Evolutionary conservation across 1,140 invertebrate species (phyloP).

Genomic region (Neuroterus valhalla): DNA sequence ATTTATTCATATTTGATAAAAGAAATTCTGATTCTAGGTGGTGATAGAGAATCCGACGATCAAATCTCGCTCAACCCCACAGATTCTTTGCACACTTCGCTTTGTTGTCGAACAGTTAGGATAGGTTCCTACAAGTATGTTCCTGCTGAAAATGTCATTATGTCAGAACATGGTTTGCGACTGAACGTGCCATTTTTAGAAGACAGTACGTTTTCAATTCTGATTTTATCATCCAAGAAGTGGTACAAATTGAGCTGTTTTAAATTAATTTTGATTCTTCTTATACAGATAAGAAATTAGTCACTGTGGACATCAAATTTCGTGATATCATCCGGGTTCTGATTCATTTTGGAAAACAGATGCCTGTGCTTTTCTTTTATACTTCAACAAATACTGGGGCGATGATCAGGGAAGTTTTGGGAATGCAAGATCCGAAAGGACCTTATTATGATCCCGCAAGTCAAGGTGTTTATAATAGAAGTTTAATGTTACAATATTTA

Average conservation of each 20-base stretch:
- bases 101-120: conserved; percentile 84
- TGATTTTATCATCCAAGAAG: background rate
- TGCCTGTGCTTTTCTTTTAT: conserved; percentile 88
- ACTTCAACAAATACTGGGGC: conserved; percentile 79
- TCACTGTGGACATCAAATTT: conserved; percentile 79
- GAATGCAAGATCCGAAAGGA: conserved; percentile 73
- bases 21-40: conserved; percentile 60
- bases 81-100: conserved; percentile 65
- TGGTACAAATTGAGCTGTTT: background rate
- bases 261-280: conserved; percentile 37
- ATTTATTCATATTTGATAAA: background rate
- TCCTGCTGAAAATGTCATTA: conserved; percentile 80
- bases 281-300: conserved; percentile 68
- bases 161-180: conserved; percentile 80
- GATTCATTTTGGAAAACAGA: conserved; percentile 82
- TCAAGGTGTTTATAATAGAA: conserved; percentile 77
- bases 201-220: conserved; percentile 72
- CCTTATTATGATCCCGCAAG: conserved; percentile 79
- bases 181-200: conserved; percentile 81
- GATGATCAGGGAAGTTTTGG: conserved; percentile 81
- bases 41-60: conserved; percentile 65
- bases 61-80: conserved; percentile 44
- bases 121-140: conserved; percentile 87
- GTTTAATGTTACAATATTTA: conserved; percentile 7
- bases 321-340: conserved; percentile 83